A percentile compares a stretch with the other conserved stretches of the same genome.
Conservation (phyloP, 1,140 invertebrate species). For the Drosophila truncata region DNA sequence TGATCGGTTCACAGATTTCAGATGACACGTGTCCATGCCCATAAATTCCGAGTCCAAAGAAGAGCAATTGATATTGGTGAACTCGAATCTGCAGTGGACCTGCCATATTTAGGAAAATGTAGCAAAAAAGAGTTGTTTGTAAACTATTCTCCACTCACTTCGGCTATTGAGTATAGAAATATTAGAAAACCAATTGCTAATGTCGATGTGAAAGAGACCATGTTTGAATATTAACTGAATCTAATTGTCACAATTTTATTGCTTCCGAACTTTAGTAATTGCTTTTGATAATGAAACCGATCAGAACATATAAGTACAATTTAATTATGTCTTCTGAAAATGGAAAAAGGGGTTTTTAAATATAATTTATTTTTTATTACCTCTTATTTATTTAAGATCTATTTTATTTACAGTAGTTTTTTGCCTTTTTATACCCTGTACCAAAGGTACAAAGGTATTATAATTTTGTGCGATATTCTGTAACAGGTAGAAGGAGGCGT, state of each 20-base stretch:
- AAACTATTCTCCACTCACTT: neutral
- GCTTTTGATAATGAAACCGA: neutral
- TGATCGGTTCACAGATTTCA: conserved; percentile 11
- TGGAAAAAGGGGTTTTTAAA: too few species aligned
- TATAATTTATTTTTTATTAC: too few species aligned
- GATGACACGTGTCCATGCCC: neutral
- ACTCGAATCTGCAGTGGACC: conserved; percentile 2
- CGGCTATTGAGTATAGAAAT: neutral
- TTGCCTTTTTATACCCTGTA: too few species aligned
- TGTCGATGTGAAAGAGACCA: neutral
- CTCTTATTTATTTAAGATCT: too few species aligned
- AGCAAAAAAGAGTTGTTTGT: neutral
- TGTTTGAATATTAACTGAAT: neutral
- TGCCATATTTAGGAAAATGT: neutral
- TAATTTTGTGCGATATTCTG: too few species aligned
- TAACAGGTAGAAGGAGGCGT: too few species aligned
- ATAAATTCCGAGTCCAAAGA: conserved; percentile 1
- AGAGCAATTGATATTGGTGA: neutral
- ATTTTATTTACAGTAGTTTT: too few species aligned
- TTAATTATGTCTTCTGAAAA: neutral
- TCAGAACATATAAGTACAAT: neutral
- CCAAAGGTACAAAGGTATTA: too few species aligned
- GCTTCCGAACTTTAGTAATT: neutral
- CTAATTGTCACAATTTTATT: neutral
- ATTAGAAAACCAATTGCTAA: neutral